Evolutionary conservation across 2,888 invertebrate genomes (phyloP).

Genomic region (Scaptomyza cyrtandrae): DNA sequence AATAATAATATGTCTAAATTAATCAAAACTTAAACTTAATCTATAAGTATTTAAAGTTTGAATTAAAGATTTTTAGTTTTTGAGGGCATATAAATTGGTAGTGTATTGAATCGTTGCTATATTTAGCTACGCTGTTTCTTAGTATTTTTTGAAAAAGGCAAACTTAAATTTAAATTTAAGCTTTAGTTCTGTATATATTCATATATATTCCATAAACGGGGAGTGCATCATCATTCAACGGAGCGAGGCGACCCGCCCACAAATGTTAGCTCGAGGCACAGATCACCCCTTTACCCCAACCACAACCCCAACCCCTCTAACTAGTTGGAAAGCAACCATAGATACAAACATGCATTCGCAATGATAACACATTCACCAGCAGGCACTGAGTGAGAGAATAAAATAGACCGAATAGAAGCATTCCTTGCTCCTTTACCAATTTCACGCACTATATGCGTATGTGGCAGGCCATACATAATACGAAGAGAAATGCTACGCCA

Average conservation of each 20-base stretch:
- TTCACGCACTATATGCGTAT: slow-evolving; percentile 60
- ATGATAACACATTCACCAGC: slow-evolving; percentile 46
- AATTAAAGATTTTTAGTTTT: too few relatives aligned
- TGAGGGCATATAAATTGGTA: too few relatives aligned
- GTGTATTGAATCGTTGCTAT: too few relatives aligned
- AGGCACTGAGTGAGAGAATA: slow-evolving; percentile 6
- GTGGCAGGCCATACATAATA: slow-evolving; percentile 48
- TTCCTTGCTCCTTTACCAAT: slow-evolving; percentile 46
- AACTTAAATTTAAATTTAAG: slow-evolving; percentile 10
- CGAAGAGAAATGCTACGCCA: slow-evolving; percentile 50
- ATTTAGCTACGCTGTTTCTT: too few relatives aligned
- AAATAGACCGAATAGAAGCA: slow-evolving; percentile 9
- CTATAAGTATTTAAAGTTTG: too few relatives aligned
- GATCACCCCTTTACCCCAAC: not conserved
- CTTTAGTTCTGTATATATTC: slow-evolving; percentile 5
- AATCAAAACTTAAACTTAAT: too few relatives aligned
- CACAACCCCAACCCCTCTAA: slow-evolving; percentile 3
- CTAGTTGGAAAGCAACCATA: slow-evolving; percentile 26
- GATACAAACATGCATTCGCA: slow-evolving; percentile 15
- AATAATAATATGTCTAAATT: too few relatives aligned
- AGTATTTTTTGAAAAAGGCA: too few relatives aligned
- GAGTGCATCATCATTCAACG: slow-evolving; percentile 11
- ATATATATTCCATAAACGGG: slow-evolving; percentile 1
- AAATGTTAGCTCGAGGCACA: slow-evolving; percentile 42
- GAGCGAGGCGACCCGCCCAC: slow-evolving; percentile 32